phyloP scores from a whole-genome alignment of 35 echinoderm and acorn worm genomes.

The Diadema setosum region DNA sequence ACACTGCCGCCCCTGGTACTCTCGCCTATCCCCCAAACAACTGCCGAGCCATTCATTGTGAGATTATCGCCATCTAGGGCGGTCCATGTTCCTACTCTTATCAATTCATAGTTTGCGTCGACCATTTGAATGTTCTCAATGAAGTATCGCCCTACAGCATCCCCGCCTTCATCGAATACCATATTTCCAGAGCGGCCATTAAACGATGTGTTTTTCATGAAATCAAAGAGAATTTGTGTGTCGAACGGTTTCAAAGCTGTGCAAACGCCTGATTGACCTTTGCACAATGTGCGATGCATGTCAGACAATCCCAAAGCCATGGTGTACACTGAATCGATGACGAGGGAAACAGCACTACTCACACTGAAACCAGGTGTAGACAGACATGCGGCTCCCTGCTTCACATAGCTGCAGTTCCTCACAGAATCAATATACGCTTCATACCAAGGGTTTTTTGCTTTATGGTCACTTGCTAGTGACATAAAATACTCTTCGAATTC shows the following conservation, averaged over 20 bases:
- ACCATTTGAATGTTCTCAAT: slow-evolving; percentile 40
- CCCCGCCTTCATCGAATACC: slow-evolving; percentile 36
- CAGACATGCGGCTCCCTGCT: background rate
- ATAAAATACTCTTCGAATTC: slow-evolving; percentile 56
- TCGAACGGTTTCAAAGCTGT: background rate
- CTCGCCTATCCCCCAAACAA: slow-evolving; percentile 28
- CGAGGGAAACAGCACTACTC: slow-evolving; percentile 15
- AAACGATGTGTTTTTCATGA: slow-evolving; percentile 5
- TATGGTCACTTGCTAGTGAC: background rate
- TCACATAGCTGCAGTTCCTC: background rate
- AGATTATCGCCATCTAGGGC: background rate
- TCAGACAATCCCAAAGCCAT: slow-evolving; percentile 36
- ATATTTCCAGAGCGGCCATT: background rate
- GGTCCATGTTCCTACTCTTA: slow-evolving; percentile 6
- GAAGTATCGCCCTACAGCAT: slow-evolving; percentile 26
- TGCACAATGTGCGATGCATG: background rate
- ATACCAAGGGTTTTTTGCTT: slow-evolving; percentile 48
- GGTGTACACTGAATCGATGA: slow-evolving; percentile 33
- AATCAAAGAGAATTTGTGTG: background rate
- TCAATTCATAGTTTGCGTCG: background rate
- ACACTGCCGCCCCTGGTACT: background rate
- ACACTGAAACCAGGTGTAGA: slow-evolving; percentile 25
- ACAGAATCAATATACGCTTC: background rate
- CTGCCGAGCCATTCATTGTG: background rate
- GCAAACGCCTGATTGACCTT: background rate